phyloP scores from a whole-genome alignment of 2,113 vertebrate species.

The Pachycephala philippinensis region DNA sequence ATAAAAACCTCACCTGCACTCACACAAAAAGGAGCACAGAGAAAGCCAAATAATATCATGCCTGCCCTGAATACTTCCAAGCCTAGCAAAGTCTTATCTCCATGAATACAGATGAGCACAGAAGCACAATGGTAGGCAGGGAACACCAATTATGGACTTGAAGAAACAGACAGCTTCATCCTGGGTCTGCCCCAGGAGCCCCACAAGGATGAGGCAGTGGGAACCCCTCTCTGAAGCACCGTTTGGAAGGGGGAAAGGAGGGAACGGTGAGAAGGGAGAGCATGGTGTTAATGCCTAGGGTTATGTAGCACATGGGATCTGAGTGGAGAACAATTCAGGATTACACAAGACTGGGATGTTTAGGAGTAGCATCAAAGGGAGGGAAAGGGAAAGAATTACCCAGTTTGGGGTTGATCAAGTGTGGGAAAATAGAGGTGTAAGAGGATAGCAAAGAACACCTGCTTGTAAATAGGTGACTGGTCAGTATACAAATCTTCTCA shows the following conservation, averaged over 20 bases:
- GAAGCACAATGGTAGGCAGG: not conserved
- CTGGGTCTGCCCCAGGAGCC: not conserved
- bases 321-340: not conserved
- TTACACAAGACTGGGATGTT: not conserved
- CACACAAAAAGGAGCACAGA: not conserved
- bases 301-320: not conserved
- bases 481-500: not conserved
- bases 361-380: not conserved
- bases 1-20: not conserved
- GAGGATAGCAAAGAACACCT: not conserved
- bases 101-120: not conserved
- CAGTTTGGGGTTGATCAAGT: not conserved
- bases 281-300: not conserved
- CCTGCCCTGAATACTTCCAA: not conserved
- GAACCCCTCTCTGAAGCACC: not conserved
- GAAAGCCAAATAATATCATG: not conserved
- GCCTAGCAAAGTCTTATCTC: not conserved
- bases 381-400: not conserved
- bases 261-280: not conserved
- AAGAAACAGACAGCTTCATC: not conserved
- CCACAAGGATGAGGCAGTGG: not conserved
- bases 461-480: not conserved
- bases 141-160: not conserved
- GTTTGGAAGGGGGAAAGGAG: not conserved
- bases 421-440: not conserved